Evolutionary conservation across 53 echinoderm and acorn worm genomes (phyloP).

Genomic region (Luidia sarsii): DNA sequence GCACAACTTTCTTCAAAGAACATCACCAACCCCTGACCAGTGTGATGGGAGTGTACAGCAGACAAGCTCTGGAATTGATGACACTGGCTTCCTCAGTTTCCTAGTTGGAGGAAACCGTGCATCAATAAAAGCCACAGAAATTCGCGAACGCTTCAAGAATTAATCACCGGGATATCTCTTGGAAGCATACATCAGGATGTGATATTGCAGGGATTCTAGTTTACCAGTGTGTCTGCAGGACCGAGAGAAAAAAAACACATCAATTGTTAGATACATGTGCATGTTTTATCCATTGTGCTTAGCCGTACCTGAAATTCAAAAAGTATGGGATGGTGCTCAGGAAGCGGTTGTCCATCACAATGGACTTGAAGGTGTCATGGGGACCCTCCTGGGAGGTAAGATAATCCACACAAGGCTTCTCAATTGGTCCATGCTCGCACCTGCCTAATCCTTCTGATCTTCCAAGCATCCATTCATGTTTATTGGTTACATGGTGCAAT

Average conservation of each 20-base stretch:
- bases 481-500: neutral
- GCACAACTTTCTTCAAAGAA: slow-evolving; percentile 30
- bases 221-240: no score
- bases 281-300: no score
- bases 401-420: neutral
- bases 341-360: neutral
- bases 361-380: neutral
- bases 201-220: no score
- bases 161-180: no score
- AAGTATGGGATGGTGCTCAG: neutral
- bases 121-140: neutral
- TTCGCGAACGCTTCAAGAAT: slow-evolving; percentile 14
- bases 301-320: slow-evolving; percentile 10
- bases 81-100: no score
- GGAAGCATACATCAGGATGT: no score
- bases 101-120: no score
- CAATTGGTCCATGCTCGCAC: neutral
- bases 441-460: neutral
- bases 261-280: no score
- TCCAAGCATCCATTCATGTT: neutral
- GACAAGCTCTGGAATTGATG: neutral
- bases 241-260: no score
- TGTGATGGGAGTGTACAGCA: slow-evolving; percentile 1
- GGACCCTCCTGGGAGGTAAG: neutral
- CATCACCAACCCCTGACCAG: neutral